These are phyloP conservation scores for Maniola jurtina DNA, from an alignment of 1,140 invertebrate species.

Conservation along the genomic window DNA sequence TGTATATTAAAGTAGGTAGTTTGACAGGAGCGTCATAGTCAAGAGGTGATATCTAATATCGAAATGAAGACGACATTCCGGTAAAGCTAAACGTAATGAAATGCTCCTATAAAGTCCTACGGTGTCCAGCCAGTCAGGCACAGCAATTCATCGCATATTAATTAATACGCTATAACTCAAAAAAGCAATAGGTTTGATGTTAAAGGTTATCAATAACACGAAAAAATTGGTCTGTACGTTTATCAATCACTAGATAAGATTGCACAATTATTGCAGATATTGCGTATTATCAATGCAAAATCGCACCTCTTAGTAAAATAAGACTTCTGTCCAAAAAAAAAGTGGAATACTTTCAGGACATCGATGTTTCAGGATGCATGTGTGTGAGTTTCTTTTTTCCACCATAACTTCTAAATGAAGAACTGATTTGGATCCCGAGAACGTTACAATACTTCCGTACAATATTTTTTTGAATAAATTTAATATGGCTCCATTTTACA, in stretches of 20 bases:
- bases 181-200: conserved; percentile 11
- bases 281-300: too few species aligned
- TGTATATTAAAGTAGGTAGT: conserved; percentile 41
- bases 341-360: too few species aligned
- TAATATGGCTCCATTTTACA: too few species aligned
- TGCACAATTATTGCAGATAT: too few species aligned
- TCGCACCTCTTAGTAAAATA: too few species aligned
- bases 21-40: conserved; percentile 41
- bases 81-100: conserved; percentile 24
- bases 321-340: too few species aligned
- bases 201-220: conserved; percentile 1
- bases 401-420: too few species aligned
- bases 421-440: too few species aligned
- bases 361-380: too few species aligned
- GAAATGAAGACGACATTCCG: conserved; percentile 31
- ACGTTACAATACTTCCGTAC: too few species aligned
- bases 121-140: conserved; percentile 6
- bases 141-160: conserved; percentile 12
- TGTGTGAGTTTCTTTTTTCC: too few species aligned
- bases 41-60: conserved; percentile 32
- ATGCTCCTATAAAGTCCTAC: conserved; percentile 24
- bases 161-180: conserved; percentile 8
- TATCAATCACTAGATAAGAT: neutral
- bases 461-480: too few species aligned
- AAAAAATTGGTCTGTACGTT: neutral